Conservation (phyloP, 1,140 invertebrate species). For the Orchestia grillus region DNA sequence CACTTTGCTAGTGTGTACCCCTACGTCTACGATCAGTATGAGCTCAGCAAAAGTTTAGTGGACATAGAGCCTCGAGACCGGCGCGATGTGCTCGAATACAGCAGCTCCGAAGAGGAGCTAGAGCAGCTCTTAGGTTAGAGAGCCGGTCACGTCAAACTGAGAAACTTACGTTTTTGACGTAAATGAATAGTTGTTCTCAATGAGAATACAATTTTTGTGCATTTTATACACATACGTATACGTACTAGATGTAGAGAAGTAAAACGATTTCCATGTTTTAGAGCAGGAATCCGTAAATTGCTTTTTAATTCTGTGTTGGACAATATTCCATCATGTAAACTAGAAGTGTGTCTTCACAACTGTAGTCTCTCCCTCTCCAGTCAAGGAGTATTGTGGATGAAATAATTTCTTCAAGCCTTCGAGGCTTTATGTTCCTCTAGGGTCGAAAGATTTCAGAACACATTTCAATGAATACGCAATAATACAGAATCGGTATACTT, state of each 20-base stretch:
- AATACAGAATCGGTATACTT: not conserved
- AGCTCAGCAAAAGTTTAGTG: not conserved
- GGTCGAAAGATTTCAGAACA: not conserved
- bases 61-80: not conserved
- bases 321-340: not conserved
- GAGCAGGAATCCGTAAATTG: too few relatives aligned
- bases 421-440: not conserved
- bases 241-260: not conserved
- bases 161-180: not conserved
- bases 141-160: not conserved
- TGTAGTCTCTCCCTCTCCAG: too few relatives aligned
- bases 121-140: not conserved
- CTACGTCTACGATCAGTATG: constrained; percentile 42
- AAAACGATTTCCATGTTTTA: not conserved
- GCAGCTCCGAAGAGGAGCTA: not conserved
- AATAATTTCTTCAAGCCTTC: not conserved
- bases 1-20: constrained; percentile 36
- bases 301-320: not conserved
- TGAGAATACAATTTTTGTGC: not conserved
- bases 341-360: not conserved
- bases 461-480: not conserved
- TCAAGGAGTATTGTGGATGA: not conserved
- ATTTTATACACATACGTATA: not conserved
- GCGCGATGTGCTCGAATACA: not conserved
- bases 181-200: not conserved